These are phyloP conservation scores for Phodopus roborovskii DNA, from an alignment of 2,113 vertebrate species.

Conservation along the genomic window DNA sequence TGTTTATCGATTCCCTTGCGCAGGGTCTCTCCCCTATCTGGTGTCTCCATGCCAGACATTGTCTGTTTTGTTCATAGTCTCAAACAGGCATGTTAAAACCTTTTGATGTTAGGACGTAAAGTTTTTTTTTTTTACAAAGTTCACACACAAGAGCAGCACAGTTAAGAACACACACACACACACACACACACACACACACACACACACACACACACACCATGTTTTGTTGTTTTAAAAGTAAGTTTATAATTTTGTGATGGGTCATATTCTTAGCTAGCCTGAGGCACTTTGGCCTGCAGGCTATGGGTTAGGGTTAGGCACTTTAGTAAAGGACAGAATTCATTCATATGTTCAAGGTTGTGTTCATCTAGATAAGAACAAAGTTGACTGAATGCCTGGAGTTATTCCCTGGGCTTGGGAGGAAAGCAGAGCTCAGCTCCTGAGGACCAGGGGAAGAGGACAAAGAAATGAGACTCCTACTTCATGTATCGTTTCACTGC, in stretches of 20 bases:
- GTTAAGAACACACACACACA: background rate
- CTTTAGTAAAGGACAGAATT: background rate
- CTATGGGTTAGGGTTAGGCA: background rate
- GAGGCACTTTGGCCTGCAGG: background rate
- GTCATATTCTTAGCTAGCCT: background rate
- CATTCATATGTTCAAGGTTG: background rate
- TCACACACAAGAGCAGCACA: background rate
- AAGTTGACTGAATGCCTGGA: background rate
- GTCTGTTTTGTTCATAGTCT: background rate
- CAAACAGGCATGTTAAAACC: too few species aligned
- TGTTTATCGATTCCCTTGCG: background rate
- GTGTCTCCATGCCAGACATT: background rate
- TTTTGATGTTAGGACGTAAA: background rate
- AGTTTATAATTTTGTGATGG: background rate
- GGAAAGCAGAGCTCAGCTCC: background rate
- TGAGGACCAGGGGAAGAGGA: background rate
- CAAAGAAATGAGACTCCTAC: accelerated
- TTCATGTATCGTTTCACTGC: background rate
- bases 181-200: background rate
- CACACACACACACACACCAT: background rate
- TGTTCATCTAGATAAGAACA: background rate
- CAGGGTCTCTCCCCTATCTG: background rate
- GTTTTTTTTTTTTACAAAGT: background rate
- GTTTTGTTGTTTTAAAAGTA: background rate
- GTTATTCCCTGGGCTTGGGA: background rate